Percentiles rank a stretch among this genome's conserved stretches.
Conservation (phyloP, 1,140 invertebrate species). For the Probaryconus sp. region DNA sequence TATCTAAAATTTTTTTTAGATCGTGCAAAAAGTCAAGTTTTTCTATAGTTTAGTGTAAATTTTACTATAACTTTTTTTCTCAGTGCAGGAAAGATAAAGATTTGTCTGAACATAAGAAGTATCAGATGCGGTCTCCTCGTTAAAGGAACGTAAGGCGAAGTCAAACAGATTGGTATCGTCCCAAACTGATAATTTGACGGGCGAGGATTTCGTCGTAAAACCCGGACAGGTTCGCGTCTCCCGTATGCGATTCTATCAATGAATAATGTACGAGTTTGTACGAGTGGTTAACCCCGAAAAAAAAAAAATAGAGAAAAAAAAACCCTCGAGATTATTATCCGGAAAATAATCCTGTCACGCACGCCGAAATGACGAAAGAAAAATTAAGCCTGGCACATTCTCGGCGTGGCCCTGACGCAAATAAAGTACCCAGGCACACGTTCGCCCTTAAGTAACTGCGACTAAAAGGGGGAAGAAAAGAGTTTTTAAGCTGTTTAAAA, state of each 20-base stretch:
- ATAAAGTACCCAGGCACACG: conserved; percentile 44
- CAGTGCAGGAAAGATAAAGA: too few species aligned
- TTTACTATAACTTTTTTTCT: too few species aligned
- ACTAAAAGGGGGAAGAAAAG: conserved; percentile 38
- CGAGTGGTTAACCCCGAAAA: conserved; percentile 1
- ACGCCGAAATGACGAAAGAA: conserved; percentile 46
- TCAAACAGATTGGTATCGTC: conserved; percentile 38
- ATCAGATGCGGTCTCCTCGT: too few species aligned
- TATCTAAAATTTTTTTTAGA: too few species aligned
- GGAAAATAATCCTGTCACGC: conserved; percentile 54
- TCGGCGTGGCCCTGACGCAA: conserved; percentile 30
- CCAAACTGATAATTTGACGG: conserved; percentile 40
- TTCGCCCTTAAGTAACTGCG: conserved; percentile 50
- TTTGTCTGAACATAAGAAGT: too few species aligned
- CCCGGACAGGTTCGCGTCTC: conserved; percentile 22
- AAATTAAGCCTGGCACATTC: conserved; percentile 35
- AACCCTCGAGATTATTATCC: conserved; percentile 19
- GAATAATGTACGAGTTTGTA: conserved; percentile 52
- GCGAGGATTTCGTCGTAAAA: conserved; percentile 9
- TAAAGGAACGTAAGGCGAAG: too few species aligned
- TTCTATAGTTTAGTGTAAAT: too few species aligned
- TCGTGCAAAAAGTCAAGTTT: too few species aligned
- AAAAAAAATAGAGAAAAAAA: not conserved
- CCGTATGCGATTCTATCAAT: conserved; percentile 48
- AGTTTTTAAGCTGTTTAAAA: conserved; percentile 65